Conservation (phyloP, 2,888 invertebrate species). For the Napeogenes sylphis region DNA sequence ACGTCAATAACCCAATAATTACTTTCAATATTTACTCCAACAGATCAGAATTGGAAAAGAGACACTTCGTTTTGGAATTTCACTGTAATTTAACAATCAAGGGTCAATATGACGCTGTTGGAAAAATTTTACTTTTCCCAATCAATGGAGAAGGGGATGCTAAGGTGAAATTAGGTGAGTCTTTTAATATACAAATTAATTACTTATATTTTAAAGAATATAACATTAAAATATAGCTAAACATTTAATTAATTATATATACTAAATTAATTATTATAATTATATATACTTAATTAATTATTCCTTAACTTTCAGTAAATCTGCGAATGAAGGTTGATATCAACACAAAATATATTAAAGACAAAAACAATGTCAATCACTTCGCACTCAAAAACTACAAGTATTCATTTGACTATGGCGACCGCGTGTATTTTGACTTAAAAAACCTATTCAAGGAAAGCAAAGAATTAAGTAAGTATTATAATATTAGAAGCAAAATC, state of each 20-base stretch:
- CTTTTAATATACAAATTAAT: background rate
- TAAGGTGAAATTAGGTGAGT: constrained; percentile 64
- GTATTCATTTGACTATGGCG: constrained; percentile 65
- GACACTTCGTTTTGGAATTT: constrained; percentile 57
- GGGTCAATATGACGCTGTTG: constrained; percentile 62
- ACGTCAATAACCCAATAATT: no score
- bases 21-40: background rate
- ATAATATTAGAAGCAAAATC: background rate
- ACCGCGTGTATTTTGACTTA: constrained; percentile 58
- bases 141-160: constrained; percentile 68
- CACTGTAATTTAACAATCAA: constrained; percentile 67
- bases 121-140: constrained; percentile 61
- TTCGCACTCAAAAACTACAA: constrained; percentile 61
- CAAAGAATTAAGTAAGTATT: constrained; percentile 64
- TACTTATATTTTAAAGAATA: background rate
- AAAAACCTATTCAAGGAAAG: constrained; percentile 66
- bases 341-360: constrained; percentile 60
- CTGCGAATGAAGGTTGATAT: constrained; percentile 60
- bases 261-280: background rate
- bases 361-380: constrained; percentile 50
- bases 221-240: no score
- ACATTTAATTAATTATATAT: no score
- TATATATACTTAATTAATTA: background rate
- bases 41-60: constrained; percentile 62
- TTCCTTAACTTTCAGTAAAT: constrained; percentile 52